Conservation (phyloP, 2,113 vertebrate genomes). For the Dicaeum eximium region DNA sequence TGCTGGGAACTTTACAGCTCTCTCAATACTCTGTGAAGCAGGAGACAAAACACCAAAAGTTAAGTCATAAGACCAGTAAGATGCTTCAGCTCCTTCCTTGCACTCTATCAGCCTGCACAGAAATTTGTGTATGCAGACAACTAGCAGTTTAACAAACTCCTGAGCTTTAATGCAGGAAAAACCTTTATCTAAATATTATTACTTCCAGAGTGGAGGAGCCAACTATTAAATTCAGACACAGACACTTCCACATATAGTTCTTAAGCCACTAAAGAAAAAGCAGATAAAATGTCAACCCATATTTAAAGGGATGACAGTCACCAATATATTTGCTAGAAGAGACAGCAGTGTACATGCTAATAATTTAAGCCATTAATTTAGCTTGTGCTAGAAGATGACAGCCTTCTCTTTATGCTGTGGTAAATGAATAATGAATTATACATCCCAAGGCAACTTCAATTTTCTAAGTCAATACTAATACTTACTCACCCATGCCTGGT, state of each 20-base stretch:
- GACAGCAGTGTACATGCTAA: slow-evolving; percentile 35
- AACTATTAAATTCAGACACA: neutral
- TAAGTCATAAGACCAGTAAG: neutral
- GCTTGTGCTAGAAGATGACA: slow-evolving; percentile 40
- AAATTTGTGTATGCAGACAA: neutral
- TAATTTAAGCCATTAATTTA: slow-evolving; percentile 61
- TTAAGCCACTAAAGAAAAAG: neutral
- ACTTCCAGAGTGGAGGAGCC: neutral
- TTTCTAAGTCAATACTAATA: slow-evolving; percentile 50
- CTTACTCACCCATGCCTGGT: neutral
- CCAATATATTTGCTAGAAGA: slow-evolving; percentile 9
- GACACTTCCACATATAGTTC: neutral
- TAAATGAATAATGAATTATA: slow-evolving; percentile 54
- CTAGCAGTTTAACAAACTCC: neutral
- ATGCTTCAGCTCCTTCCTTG: neutral
- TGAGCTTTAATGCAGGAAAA: neutral
- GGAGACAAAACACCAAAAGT: neutral
- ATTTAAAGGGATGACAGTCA: slow-evolving; percentile 30
- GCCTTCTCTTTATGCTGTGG: slow-evolving; percentile 3
- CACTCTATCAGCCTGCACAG: neutral
- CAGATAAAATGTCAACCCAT: neutral
- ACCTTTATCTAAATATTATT: neutral
- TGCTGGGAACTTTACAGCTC: neutral
- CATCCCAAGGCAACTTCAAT: slow-evolving; percentile 39
- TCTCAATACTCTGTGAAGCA: neutral